These are phyloP conservation scores for Sebastes cheni DNA, from an alignment of 2,797 vertebrate genomes.

Conservation along the genomic window DNA sequence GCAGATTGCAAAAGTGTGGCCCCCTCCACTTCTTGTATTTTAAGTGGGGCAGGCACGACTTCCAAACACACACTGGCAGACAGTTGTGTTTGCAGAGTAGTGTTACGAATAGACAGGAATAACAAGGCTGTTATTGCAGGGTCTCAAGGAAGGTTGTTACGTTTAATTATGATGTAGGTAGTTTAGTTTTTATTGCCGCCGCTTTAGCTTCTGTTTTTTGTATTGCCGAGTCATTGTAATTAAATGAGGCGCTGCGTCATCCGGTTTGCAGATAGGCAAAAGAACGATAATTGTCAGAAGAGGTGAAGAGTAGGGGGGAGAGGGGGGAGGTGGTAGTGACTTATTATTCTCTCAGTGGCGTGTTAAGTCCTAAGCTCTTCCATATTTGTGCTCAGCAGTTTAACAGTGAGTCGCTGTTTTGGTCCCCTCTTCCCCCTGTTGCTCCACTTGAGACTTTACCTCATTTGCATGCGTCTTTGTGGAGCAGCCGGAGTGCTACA, in stretches of 20 bases:
- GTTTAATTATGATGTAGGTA: conserved; percentile 23
- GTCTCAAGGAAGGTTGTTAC: conserved; percentile 32
- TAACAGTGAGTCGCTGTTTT: conserved; percentile 58
- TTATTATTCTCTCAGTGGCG: conserved; percentile 28
- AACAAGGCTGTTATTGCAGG: conserved; percentile 39
- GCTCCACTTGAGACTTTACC: conserved; percentile 62
- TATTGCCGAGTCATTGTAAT: conserved; percentile 16
- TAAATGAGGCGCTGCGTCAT: conserved; percentile 26
- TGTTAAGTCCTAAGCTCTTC: conserved; percentile 52
- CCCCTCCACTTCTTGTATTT: conserved; percentile 19
- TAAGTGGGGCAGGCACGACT: conserved; percentile 36
- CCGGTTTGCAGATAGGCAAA: background rate
- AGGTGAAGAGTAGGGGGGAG: background rate
- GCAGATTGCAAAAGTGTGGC: conserved; percentile 35
- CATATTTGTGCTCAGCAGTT: conserved; percentile 49
- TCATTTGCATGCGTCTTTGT: conserved; percentile 74
- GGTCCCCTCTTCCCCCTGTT: conserved; percentile 52
- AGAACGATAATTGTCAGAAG: conserved; percentile 18
- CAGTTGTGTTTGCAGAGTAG: conserved; percentile 37
- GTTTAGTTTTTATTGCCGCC: conserved; percentile 36
- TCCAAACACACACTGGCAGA: conserved; percentile 25
- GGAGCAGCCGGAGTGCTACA: conserved; percentile 55
- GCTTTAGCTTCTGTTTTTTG: conserved; percentile 9
- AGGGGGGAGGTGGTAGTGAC: background rate
- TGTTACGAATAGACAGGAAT: conserved; percentile 43